phyloP scores from a whole-genome alignment of 2,113 vertebrate species.

The Prunella fulvescens region DNA sequence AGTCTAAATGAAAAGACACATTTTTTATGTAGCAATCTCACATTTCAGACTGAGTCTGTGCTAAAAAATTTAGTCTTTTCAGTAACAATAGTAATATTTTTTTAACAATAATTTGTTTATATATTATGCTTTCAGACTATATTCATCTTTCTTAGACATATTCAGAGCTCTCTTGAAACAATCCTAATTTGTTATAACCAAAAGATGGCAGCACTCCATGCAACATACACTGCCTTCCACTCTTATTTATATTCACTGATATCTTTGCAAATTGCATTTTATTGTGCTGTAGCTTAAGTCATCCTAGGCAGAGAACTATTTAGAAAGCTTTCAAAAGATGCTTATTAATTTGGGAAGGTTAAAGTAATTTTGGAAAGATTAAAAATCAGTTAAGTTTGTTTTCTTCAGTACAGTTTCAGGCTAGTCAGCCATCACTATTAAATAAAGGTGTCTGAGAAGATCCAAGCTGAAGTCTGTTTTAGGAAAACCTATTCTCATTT shows the following conservation, averaged over 20 bases:
- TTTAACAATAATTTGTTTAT: neutral
- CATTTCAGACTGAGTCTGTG: neutral
- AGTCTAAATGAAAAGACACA: neutral
- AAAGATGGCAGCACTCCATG: conserved; percentile 59
- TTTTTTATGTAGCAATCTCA: neutral
- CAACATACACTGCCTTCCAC: neutral
- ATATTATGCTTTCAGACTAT: neutral
- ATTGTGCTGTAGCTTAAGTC: neutral
- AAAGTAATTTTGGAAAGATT: neutral
- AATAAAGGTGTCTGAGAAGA: neutral
- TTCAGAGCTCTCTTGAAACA: neutral
- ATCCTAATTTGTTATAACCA: conserved; percentile 28
- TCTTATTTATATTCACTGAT: neutral
- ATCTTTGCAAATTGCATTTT: neutral
- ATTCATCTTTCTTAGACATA: neutral
- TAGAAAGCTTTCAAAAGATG: neutral
- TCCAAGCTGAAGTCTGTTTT: neutral
- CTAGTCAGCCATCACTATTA: neutral
- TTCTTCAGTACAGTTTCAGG: neutral
- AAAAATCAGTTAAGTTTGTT: neutral
- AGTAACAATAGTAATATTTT: neutral
- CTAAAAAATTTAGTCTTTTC: neutral
- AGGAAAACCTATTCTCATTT: neutral
- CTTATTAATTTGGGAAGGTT: neutral
- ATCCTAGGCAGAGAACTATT: neutral